Evolutionary conservation across 2,888 invertebrate genomes (phyloP).

Genomic region (Lasius fuliginosus): DNA sequence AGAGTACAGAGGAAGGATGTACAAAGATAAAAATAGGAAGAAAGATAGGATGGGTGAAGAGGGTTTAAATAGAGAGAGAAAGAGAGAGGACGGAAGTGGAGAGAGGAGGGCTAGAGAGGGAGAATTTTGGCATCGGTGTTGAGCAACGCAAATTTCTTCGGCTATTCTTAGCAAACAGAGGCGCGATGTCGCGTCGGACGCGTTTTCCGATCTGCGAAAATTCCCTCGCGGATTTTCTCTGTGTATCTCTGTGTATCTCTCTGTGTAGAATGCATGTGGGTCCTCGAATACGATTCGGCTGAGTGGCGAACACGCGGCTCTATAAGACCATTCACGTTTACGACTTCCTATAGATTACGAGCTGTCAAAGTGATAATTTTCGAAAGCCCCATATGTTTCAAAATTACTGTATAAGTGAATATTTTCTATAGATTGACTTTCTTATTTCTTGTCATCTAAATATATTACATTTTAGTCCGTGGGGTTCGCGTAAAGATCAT

Average conservation of each 20-base stretch:
- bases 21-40: conserved; percentile 5
- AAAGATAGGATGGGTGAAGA: background rate
- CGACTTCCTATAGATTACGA: background rate
- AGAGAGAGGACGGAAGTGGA: background rate
- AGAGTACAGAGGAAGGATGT: background rate
- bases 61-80: conserved; percentile 3
- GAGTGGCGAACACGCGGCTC: conserved; percentile 6
- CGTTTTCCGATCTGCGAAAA: conserved; percentile 22
- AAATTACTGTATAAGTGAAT: background rate
- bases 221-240: conserved; percentile 26
- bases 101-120: conserved; percentile 26
- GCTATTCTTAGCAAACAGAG: conserved; percentile 64
- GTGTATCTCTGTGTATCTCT: background rate
- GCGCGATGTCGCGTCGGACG: conserved; percentile 42
- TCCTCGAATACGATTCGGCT: background rate
- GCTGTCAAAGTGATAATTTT: background rate
- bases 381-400: background rate
- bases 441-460: background rate
- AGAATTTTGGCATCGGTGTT: conserved; percentile 66
- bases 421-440: background rate
- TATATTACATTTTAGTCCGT: background rate
- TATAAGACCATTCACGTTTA: conserved; percentile 5
- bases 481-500: background rate
- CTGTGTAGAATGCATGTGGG: background rate
- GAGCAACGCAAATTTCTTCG: conserved; percentile 67